phyloP scores from a whole-genome alignment of 2,797 vertebrate species.

The Sphenopsis melanotis region DNA sequence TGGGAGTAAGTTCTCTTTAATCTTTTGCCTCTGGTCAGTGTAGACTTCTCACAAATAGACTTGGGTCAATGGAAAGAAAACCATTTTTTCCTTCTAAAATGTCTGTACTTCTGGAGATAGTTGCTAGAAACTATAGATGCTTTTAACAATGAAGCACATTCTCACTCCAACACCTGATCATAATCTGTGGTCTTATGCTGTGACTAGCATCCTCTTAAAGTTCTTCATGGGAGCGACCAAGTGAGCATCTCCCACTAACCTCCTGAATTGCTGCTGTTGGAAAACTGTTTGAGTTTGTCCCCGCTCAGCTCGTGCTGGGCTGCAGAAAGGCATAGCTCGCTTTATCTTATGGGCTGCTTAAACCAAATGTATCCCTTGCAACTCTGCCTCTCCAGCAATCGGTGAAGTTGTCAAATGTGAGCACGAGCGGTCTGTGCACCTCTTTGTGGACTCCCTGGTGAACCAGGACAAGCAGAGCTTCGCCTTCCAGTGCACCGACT shows the following conservation, averaged over 20 bases:
- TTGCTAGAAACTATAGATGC: neutral
- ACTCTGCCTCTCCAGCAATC: slow-evolving; percentile 75
- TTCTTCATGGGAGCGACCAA: neutral
- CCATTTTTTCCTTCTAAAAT: neutral
- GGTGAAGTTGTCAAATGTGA: slow-evolving; percentile 89
- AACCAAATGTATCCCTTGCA: neutral
- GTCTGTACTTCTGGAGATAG: neutral
- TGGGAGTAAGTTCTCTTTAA: slow-evolving; percentile 82
- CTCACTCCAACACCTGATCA: neutral
- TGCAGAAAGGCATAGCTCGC: neutral
- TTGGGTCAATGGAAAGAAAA: neutral
- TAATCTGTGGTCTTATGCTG: neutral
- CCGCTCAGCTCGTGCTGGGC: fast-evolving
- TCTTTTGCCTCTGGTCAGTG: neutral
- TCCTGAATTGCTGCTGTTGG: neutral
- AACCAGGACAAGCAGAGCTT: slow-evolving; percentile 90
- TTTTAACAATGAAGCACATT: neutral
- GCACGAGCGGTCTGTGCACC: slow-evolving; percentile 89
- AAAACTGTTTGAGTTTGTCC: neutral
- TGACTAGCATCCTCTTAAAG: neutral
- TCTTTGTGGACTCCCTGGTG: slow-evolving; percentile 94
- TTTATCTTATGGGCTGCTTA: neutral
- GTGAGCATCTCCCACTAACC: neutral
- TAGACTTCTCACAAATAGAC: neutral
- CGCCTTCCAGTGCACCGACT: slow-evolving; percentile 88